These are phyloP conservation scores for Heterotilapia buettikoferi DNA, from an alignment of 2,113 vertebrate species.

Conservation along the genomic window DNA sequence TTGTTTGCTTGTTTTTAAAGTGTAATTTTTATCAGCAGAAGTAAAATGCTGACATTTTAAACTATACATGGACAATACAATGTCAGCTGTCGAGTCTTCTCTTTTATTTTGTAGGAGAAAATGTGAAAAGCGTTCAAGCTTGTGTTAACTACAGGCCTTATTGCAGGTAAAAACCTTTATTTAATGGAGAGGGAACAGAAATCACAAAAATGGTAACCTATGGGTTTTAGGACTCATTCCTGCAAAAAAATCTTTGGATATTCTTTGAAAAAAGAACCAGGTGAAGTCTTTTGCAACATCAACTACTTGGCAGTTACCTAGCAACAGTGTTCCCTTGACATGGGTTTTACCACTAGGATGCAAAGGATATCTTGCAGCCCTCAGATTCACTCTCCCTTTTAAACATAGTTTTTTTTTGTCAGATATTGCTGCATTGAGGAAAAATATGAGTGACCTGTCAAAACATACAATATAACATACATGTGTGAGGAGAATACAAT, in stretches of 20 bases:
- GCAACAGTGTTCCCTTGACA: background rate
- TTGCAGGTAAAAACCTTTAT: background rate
- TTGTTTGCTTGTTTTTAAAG: background rate
- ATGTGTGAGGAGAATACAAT: background rate
- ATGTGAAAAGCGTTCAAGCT: background rate
- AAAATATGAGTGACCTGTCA: background rate
- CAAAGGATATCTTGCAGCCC: background rate
- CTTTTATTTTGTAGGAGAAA: background rate
- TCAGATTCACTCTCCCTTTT: background rate
- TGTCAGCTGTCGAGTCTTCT: background rate
- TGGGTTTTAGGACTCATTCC: background rate
- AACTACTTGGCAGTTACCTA: background rate
- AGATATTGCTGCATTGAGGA: background rate
- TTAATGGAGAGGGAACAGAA: background rate
- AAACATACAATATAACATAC: background rate
- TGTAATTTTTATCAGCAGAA: background rate
- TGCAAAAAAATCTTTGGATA: background rate
- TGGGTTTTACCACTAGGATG: background rate
- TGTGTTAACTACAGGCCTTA: background rate
- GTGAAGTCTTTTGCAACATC: background rate
- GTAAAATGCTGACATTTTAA: background rate
- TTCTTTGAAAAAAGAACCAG: background rate
- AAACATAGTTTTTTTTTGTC: background rate
- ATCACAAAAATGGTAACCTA: background rate
- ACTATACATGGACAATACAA: background rate